Evolutionary conservation across 2,113 vertebrate genomes (phyloP), one percentile per base, ranked within the genome.

Genomic region (Gila orcuttii): DNA sequence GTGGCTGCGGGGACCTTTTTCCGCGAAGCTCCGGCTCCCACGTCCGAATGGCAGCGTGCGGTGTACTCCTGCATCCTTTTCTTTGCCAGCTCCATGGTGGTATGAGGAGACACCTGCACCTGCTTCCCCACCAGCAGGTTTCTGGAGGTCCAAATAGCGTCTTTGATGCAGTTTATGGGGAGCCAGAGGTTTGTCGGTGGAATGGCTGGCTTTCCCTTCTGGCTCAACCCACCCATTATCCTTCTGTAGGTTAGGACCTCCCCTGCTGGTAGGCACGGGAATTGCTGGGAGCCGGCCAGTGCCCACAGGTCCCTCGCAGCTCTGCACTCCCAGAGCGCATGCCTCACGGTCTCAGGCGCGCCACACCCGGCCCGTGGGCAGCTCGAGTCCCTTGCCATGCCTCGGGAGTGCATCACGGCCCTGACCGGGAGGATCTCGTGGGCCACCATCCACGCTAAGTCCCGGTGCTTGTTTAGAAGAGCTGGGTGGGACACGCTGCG

Each of bases 341-440:
- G 23, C 2, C 66, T 7, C 47, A 86, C 57, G 15, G 77, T 76
- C 59, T 87, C 77, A 0, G 33, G 39, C 0, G 1, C 19, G 6
- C 64, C 39, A 39, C 87, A 86, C 4, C 78, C 87, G 6, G 36
- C 25, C 21, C n/a, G 60, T 62, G 45, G 69, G 59, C 87, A 84
- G 39, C 39, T 39, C 7, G 39, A 9, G 23, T 25, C 8, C 6
- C 13, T 45, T 23, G 42, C 39, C 21, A 45, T 45, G 23, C 42
- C 36, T 0, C 23, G 6, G 28, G 12, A 0, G 28, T 87, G 81
- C 69, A 79, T 79, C 7, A 79, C 76, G 25, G 76, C 76, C 62
- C 62, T 68, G 59, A 39, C 80, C 3, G 79, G 55, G 39, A 39
- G 39, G 39, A 39, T 39, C 39, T 39, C 39, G 7, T 39, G 8